Percentiles rank a stretch among this genome's conserved stretches.
Evolutionary conservation across 2,113 vertebrate genomes (phyloP).

Genomic region (Ariopsis seemanni): DNA sequence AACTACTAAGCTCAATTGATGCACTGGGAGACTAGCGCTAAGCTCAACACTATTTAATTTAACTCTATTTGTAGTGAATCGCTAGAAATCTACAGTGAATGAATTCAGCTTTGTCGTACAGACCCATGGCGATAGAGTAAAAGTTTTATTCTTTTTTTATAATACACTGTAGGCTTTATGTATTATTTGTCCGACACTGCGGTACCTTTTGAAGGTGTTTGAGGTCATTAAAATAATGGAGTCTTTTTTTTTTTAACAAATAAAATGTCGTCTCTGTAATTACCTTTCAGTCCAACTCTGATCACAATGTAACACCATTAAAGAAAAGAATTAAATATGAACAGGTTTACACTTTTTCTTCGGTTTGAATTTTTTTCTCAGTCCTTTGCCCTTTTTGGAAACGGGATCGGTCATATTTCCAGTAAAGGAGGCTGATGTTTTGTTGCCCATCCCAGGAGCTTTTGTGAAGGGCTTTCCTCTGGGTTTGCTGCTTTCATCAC

Average conservation of each 20-base stretch:
- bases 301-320: neutral
- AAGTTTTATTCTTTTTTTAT: constrained; percentile 29
- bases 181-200: constrained; percentile 5
- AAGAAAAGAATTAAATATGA: constrained; percentile 28
- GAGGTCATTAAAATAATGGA: constrained; percentile 20
- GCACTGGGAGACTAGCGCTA: neutral
- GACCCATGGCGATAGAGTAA: neutral
- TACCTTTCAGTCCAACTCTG: neutral
- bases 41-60: neutral
- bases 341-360: constrained; percentile 46
- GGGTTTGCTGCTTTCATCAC: neutral
- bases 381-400: constrained; percentile 65
- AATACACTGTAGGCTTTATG: neutral
- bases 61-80: neutral
- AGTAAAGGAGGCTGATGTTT: constrained; percentile 65
- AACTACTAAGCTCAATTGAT: neutral
- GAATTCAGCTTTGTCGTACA: neutral
- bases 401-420: constrained; percentile 76
- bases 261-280: constrained; percentile 29
- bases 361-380: constrained; percentile 60
- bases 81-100: neutral
- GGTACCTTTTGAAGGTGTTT: constrained; percentile 25
- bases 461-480: neutral
- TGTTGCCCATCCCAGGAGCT: constrained; percentile 18
- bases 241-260: constrained; percentile 49